Evolutionary conservation across 2,888 invertebrate species (phyloP).

Genomic region (Dryocosmus kuriphilus): DNA sequence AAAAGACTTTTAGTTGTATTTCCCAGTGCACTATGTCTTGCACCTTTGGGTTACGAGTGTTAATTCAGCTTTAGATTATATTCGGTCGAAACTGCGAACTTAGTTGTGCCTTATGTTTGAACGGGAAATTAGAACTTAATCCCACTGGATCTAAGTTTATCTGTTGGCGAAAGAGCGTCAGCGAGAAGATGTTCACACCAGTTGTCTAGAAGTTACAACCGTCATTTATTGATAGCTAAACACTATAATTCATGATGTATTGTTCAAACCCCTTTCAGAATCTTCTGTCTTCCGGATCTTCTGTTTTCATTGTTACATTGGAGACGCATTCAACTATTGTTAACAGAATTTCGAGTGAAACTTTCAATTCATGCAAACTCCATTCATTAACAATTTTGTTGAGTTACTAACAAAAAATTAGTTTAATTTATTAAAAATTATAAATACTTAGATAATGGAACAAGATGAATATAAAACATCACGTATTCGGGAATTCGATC

Average conservation of each 20-base stretch:
- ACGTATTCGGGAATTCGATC: slow-evolving; percentile 21
- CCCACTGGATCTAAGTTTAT: slow-evolving; percentile 57
- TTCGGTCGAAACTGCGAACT: slow-evolving; percentile 43
- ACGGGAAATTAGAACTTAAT: slow-evolving; percentile 57
- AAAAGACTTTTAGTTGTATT: not conserved
- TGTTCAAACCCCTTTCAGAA: too few species aligned
- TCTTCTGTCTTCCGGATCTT: too few species aligned
- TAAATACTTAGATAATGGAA: not conserved
- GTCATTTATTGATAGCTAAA: slow-evolving; percentile 55
- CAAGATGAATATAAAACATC: not conserved
- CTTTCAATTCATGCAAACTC: too few species aligned
- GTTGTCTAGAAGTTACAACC: slow-evolving; percentile 58
- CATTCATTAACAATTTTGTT: too few species aligned
- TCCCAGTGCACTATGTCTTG: not conserved
- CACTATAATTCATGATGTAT: not conserved
- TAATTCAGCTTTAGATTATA: slow-evolving; percentile 23
- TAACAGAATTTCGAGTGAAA: too few species aligned
- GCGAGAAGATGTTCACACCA: slow-evolving; percentile 58
- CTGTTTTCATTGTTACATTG: too few species aligned
- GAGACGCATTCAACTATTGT: too few species aligned
- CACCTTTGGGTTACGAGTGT: not conserved
- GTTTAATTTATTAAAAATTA: not conserved
- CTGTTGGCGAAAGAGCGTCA: slow-evolving; percentile 59
- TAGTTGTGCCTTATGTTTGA: slow-evolving; percentile 57
- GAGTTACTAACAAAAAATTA: not conserved